Base-by-base conservation (phyloP, 2,113 vertebrate genomes). In the Illadopsis cleaveri region DNA sequence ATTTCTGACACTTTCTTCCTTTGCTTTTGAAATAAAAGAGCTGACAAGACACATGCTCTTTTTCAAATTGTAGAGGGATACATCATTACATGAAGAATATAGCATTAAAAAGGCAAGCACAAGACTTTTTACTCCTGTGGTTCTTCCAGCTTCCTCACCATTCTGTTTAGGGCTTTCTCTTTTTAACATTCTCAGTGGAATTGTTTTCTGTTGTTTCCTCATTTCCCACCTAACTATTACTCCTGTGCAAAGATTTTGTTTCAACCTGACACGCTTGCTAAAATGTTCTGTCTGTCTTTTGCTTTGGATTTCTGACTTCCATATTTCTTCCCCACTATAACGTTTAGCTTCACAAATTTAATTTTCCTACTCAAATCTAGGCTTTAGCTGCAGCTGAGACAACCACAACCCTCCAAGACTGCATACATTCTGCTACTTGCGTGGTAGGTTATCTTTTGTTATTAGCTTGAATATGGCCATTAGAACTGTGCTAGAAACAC, bases 11-110 rank as follows among this genome's bases (percentile, higher is more conserved):
- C 45, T 68, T 73, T 71, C 12, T 69, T 28, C 75, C 66, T 76
- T 57, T 71, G 69, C 40, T 86, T 89, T 75, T 64, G 61, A 93
- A 94, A 76, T 73, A 81, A 86, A 93, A 90, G 72, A 68, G 58
- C n/a, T n/a, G 48, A 86, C 20, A 82, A 86, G 65, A 66, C 18
- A 45, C 16, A 66, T 35, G 53, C 9, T 51, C 33, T 83, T 91
- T 92, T 87, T 61, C 5, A 5, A 83, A 76, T 45, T 42, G 9
- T 37, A 37, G 7, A 56, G 48, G 45, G 56, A 37, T 13, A 53
- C 17, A 60, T 38, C n/a, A 47, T 79, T 88, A 57, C 30, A 12
- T 35, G 68, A 70, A 84, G 45, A 65, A 69, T 44, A 50, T 6
- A 44, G 9, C 21, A 81, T 66, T 62, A 30, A 62, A 90, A 92